Evolutionary conservation across 2,888 invertebrate species (phyloP), one percentile per base, ranked within the genome.

Genomic region (Notocelia uddmanniana): DNA sequence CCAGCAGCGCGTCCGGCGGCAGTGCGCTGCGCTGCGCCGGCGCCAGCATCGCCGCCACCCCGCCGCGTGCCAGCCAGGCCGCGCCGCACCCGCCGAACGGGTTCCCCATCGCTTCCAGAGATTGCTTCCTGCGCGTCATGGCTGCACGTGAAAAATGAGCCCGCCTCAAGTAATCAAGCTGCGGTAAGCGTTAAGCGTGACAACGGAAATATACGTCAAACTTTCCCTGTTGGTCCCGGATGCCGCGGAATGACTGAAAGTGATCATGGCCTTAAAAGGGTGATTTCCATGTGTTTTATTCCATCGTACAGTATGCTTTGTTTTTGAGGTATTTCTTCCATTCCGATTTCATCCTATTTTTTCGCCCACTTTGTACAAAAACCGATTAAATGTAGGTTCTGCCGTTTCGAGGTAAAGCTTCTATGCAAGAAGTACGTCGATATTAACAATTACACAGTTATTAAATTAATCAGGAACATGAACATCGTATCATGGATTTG

Each of bases 1-100:
- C 97, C 94, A 99, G 98, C 78, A 98, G 95, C 76, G 96, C 96
- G 83, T 98, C 98, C 82, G 97, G 96, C 75, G 94, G 92, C 73
- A 95, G 89, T 74, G 91, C 94, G 84, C 90, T 89, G 79, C 90
- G 89, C 80, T 95, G 89, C 75, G 95, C 94, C 75, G 95, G 94
- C 76, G 93, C 93, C 79, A 95, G 83, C 81, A 95, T 86, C 69
- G 89, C 91, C 74, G 90, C 90, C 76, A 92, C 90, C 73, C 90
- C 93, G 76, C 93, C 94, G 77, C 79, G 82, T 80, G 86, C 84
- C 79, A 87, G 83, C 90, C 91, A 93, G 77, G 89, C 86, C 77
- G 86, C 81, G 90, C 93, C 85, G 86, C 95, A 95, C 57, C 90
- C 89, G 78, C 87, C 83, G 87, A 96, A 96, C 71, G 96, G 96